A percentile compares a stretch with the other conserved stretches of the same genome.
phyloP scores from a whole-genome alignment of 1,140 invertebrate species.

The Ganaspis sp. region DNA sequence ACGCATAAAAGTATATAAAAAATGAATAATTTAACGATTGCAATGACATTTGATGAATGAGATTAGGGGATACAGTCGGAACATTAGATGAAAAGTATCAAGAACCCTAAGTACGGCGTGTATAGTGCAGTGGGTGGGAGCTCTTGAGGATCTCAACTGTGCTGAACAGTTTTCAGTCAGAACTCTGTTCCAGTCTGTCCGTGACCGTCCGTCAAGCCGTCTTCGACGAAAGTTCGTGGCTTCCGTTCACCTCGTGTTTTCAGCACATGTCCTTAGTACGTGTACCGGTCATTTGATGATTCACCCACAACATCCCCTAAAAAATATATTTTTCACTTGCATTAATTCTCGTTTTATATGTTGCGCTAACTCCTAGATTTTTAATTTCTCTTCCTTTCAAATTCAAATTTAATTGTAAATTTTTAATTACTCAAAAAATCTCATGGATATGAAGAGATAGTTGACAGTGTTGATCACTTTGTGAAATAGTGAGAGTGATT shows the following conservation, averaged over 20 bases:
- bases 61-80: too few relatives aligned
- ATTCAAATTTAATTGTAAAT: neutral
- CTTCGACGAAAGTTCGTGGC: slow-evolving; percentile 46
- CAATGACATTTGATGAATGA: neutral
- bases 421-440: neutral
- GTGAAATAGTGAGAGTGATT: slow-evolving; percentile 30
- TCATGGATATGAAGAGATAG: slow-evolving; percentile 35
- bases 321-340: neutral
- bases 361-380: neutral
- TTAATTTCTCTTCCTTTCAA: neutral
- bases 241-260: slow-evolving; percentile 38
- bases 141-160: slow-evolving; percentile 45
- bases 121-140: slow-evolving; percentile 48
- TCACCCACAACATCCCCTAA: slow-evolving; percentile 25
- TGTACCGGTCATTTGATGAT: slow-evolving; percentile 1
- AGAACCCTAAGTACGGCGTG: slow-evolving; percentile 40
- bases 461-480: neutral
- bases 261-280: slow-evolving; percentile 46
- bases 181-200: slow-evolving; percentile 57
- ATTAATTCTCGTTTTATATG: slow-evolving; percentile 2
- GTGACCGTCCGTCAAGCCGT: slow-evolving; percentile 64
- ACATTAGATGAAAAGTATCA: neutral
- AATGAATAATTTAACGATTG: neutral
- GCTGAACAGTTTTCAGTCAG: slow-evolving; percentile 39
- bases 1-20: too few relatives aligned